Conservation (phyloP, 2,797 vertebrate genomes). For the Erithacus rubecula region DNA sequence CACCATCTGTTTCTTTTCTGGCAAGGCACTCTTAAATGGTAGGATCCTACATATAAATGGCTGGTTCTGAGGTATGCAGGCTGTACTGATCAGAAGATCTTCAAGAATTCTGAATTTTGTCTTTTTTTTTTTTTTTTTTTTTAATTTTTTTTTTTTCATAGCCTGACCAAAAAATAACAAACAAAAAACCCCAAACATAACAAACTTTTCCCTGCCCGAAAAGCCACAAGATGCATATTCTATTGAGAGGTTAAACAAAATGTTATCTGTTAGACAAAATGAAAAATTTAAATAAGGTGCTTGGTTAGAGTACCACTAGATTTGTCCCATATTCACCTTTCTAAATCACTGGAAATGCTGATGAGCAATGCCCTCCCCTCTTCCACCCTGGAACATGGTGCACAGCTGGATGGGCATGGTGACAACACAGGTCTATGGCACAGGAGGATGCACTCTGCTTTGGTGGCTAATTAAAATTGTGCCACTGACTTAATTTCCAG, state of each 20-base stretch:
- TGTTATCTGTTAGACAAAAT: neutral
- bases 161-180: neutral
- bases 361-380: neutral
- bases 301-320: neutral
- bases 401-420: neutral
- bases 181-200: neutral
- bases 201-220: neutral
- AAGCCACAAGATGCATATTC: neutral
- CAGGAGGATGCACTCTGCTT: neutral
- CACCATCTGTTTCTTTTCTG: slow-evolving; percentile 69
- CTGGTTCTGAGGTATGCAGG: neutral
- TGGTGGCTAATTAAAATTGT: neutral
- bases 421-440: fast-evolving
- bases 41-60: neutral
- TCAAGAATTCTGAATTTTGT: neutral
- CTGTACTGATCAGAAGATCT: neutral
- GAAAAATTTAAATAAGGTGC: neutral
- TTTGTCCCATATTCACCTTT: neutral
- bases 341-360: neutral
- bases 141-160: neutral
- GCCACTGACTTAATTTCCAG: neutral
- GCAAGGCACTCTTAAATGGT: slow-evolving; percentile 20
- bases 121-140: neutral
- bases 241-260: neutral
- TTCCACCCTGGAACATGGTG: fast-evolving